Conservation (phyloP, 2,797 vertebrate genomes). For the Myotis planiceps region DNA sequence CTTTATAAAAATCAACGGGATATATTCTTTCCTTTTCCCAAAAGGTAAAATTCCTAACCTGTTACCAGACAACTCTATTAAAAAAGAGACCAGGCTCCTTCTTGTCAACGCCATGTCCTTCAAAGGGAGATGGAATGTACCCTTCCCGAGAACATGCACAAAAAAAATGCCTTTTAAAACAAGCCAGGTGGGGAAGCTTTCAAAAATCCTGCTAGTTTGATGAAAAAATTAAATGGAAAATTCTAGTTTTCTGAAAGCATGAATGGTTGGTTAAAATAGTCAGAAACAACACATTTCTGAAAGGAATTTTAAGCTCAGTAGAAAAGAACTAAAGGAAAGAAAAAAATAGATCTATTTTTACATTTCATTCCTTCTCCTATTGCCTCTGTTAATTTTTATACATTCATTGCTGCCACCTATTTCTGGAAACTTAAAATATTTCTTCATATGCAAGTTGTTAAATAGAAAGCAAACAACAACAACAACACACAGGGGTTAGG, state of each 20-base stretch:
- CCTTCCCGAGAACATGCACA: slow-evolving; percentile 86
- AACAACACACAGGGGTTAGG: not conserved
- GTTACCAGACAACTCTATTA: slow-evolving; percentile 85
- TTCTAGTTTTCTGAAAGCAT: not conserved
- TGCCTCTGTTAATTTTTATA: not conserved
- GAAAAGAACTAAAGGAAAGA: not conserved
- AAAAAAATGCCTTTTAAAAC: slow-evolving; percentile 89
- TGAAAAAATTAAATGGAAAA: not conserved
- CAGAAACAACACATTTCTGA: not conserved
- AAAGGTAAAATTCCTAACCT: slow-evolving; percentile 94
- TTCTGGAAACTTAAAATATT: not conserved
- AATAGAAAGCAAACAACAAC: not conserved
- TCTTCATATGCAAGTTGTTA: not conserved
- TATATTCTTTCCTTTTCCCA: not conserved
- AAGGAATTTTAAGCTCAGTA: not conserved
- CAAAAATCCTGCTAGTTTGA: not conserved
- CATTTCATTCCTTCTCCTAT: not conserved
- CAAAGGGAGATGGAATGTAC: slow-evolving; percentile 92
- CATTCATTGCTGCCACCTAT: not conserved
- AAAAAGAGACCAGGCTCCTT: slow-evolving; percentile 87
- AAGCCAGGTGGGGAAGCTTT: slow-evolving; percentile 85
- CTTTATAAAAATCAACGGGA: not conserved
- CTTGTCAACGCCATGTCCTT: slow-evolving; percentile 95
- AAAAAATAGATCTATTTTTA: not conserved
- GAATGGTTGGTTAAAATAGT: not conserved